Evolutionary conservation across 2,888 invertebrate species (phyloP), one percentile per base, ranked within the genome.

Genomic region (Tetramorium bicarinatum): DNA sequence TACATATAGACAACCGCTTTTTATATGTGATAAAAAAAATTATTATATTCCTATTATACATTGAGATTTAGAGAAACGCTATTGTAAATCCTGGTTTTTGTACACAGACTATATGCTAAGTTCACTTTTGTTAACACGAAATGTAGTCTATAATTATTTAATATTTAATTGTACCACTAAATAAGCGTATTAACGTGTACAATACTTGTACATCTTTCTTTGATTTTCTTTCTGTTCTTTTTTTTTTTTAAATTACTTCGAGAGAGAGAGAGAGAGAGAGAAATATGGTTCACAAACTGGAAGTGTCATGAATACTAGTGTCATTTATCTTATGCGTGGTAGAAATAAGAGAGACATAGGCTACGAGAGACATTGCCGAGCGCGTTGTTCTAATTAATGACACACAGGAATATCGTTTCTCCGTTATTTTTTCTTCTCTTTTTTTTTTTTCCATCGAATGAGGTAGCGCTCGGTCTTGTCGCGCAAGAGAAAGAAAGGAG

Each of bases 1-100:
- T 94, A 94, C 91, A 94, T 94, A 94, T 91, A 93, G 69, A 61
- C 92, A 94, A 93, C 93, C 93, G 94, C 94, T 94, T 94, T 94
- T 94, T 94, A 93, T 94, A 94, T 94, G 92, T 90, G 91, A 92
- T 91, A 91, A 89, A 82, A 87, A 91, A 91, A 91, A 92, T 93
- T 90, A 94, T 92, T 92, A 93, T 92, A 93, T 93, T 93, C 91
- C 92, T 94, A 94, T 92, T 93, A 93, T 91, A 92, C 92, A 88
- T 91, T 92, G 93, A 94, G 92, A 91, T 91, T 91, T 80, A 80
- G 72, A 89, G 92, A 91, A 92, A 92, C 88, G 93, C 92, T 93
- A 92, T 91, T 94, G 94, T 94, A 94, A 93, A 94, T 94, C 93
- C 92, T 94, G 92, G 92, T 94, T 94, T 93, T 94, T 94, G 93